phyloP scores from a whole-genome alignment of 2,113 vertebrate genomes.

The Pipra filicauda region DNA sequence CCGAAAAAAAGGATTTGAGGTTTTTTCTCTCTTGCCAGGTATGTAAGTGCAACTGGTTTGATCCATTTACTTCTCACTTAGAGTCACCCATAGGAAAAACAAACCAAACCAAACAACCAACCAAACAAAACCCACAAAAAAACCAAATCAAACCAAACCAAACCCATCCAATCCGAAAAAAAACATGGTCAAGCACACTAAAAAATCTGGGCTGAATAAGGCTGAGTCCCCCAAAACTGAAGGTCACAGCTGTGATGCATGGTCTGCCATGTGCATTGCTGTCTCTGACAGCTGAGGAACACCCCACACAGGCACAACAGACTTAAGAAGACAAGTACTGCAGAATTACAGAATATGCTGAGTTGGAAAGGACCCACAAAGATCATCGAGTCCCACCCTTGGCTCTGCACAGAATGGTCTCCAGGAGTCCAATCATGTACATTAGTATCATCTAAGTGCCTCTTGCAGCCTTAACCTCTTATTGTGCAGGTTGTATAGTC shows the following conservation, averaged over 20 bases:
- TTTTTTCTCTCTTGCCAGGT: background rate
- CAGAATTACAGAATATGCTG: background rate
- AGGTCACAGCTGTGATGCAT: background rate
- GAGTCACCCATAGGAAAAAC: background rate
- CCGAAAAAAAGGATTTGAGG: background rate
- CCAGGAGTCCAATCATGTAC: background rate
- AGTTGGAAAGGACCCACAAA: background rate
- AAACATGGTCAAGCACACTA: background rate
- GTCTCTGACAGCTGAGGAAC: background rate
- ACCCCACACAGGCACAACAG: background rate
- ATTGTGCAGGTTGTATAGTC: background rate
- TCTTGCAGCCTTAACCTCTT: background rate
- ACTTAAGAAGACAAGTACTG: background rate
- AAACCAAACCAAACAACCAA: background rate
- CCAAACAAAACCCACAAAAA: background rate
- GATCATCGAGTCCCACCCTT: background rate
- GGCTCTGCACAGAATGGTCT: background rate
- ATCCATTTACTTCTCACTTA: background rate
- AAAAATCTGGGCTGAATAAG: background rate
- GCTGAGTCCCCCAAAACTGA: background rate
- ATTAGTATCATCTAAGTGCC: background rate
- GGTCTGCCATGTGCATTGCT: background rate
- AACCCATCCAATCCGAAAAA: background rate
- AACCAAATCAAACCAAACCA: background rate
- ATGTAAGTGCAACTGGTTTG: background rate